phyloP scores from a whole-genome alignment of 2,888 invertebrate species.

The Apantesis nais region DNA sequence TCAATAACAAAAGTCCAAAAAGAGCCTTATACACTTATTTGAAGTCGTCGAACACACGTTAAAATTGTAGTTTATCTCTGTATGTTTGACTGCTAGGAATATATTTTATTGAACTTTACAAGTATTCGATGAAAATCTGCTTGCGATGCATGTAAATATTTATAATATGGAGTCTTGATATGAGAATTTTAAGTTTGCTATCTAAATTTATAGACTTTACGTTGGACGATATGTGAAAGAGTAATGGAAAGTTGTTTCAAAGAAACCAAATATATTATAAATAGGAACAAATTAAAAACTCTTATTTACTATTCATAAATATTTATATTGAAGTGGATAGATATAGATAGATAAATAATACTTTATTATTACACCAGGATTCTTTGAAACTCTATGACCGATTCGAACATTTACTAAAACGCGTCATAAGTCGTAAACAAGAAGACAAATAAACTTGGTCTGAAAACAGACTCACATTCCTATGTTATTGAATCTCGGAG shows the following conservation, averaged over 20 bases:
- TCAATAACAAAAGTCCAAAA: neutral
- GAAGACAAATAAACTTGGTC: conserved; percentile 28
- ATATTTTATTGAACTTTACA: conserved; percentile 17
- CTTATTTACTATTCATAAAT: no score
- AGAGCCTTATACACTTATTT: neutral
- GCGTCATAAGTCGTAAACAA: conserved; percentile 1
- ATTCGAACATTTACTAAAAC: conserved; percentile 1
- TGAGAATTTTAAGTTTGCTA: conserved; percentile 60
- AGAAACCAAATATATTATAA: neutral
- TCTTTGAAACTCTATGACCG: neutral
- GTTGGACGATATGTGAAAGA: conserved; percentile 20
- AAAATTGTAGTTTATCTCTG: neutral
- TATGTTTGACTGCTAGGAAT: neutral
- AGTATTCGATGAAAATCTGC: conserved; percentile 38
- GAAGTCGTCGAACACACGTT: neutral
- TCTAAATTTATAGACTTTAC: conserved; percentile 57
- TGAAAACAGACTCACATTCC: conserved; percentile 13
- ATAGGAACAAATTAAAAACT: no score
- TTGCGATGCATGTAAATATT: conserved; percentile 49
- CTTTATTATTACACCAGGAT: no score
- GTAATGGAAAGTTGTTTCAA: conserved; percentile 22
- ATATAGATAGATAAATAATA: no score
- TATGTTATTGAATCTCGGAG: conserved; percentile 15
- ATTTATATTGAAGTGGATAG: no score
- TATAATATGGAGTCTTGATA: conserved; percentile 54